These are phyloP conservation scores for Hydrocynus forskahlii DNA, from an alignment of 2,797 vertebrate species.

Conservation along the genomic window DNA sequence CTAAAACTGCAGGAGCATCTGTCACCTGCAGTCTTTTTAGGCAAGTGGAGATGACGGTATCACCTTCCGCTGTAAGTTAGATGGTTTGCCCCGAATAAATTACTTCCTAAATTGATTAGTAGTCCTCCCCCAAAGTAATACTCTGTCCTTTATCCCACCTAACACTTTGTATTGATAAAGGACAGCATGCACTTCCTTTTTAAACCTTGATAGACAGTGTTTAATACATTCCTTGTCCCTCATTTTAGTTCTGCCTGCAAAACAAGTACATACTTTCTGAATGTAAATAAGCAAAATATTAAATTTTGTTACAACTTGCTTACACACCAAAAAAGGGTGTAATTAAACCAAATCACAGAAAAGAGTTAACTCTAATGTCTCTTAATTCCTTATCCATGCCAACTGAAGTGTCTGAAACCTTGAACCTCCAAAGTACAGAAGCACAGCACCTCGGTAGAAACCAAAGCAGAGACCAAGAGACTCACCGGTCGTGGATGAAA, in stretches of 20 bases:
- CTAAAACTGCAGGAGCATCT: no score
- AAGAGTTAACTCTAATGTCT: no score
- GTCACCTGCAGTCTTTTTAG: no score
- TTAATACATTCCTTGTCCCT: not conserved
- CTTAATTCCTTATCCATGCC: not conserved
- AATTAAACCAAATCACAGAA: not conserved
- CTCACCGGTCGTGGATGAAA: constrained; percentile 4
- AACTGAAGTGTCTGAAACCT: not conserved
- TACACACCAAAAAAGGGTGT: not conserved
- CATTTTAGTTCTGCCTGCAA: not conserved
- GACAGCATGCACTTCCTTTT: not conserved
- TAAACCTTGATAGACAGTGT: not conserved
- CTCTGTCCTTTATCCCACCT: not conserved
- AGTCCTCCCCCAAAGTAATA: not conserved
- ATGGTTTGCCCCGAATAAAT: not conserved
- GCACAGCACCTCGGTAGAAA: not conserved
- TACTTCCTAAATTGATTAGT: not conserved
- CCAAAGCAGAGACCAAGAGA: constrained; percentile 11
- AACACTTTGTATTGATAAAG: not conserved
- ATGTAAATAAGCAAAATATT: not conserved
- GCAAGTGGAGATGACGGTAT: no score
- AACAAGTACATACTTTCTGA: not conserved
- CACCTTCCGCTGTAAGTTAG: not conserved
- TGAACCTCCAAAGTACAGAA: not conserved
- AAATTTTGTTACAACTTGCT: not conserved